phyloP scores from a whole-genome alignment of 2,888 invertebrate species.

The Anticlea derivata region DNA sequence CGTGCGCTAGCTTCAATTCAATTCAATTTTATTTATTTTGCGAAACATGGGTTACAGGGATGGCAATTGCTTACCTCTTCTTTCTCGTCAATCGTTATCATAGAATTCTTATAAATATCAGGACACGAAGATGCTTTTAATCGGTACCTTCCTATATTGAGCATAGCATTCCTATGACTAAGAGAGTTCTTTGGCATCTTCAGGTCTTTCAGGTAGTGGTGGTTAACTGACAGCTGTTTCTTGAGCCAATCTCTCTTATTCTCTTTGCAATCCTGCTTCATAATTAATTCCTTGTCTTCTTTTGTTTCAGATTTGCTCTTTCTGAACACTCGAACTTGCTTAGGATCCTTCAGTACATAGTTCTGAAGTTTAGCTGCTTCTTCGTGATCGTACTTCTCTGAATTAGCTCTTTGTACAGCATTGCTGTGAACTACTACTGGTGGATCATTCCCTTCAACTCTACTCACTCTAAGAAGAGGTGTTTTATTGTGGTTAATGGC shows the following conservation, averaged over 20 bases:
- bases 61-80: constrained; percentile 90
- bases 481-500: constrained; percentile 41
- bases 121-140: constrained; percentile 95
- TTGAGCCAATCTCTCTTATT: constrained; percentile 76
- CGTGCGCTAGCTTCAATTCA: too few species aligned
- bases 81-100: constrained; percentile 91
- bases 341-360: constrained; percentile 56
- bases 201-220: constrained; percentile 89
- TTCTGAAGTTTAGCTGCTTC: constrained; percentile 46
- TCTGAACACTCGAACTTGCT: constrained; percentile 47
- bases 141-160: constrained; percentile 92
- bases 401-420: constrained; percentile 59
- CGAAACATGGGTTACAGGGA: too few species aligned
- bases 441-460: constrained; percentile 51
- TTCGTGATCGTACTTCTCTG: constrained; percentile 55
- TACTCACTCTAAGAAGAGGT: constrained; percentile 30
- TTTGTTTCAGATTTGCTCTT: constrained; percentile 59
- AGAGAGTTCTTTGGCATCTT: constrained; percentile 91
- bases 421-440: constrained; percentile 58
- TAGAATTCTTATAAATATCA: constrained; percentile 94
- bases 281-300: constrained; percentile 60
- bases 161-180: constrained; percentile 93
- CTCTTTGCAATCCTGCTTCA: constrained; percentile 71
- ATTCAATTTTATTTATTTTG: too few species aligned
- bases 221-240: constrained; percentile 81